Base-by-base conservation (phyloP, 2,113 vertebrate genomes). In the Petrocephalus zakoni region DNA sequence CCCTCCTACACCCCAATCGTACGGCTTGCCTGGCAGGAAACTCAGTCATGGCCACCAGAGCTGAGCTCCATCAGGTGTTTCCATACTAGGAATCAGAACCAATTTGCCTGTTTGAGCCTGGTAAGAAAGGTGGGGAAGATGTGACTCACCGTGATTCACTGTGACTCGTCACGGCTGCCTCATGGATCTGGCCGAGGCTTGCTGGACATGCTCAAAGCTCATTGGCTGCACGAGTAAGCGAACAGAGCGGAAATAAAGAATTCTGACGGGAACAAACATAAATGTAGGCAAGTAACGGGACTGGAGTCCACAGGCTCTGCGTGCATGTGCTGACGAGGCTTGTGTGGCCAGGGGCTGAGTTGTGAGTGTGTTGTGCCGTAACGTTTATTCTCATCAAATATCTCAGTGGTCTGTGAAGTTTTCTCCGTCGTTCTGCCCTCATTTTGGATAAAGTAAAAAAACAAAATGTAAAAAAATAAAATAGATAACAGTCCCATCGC, bases 51-150 rank as follows among this genome's bases (percentile, higher is more conserved):
- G 89, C 93, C 92, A 93, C 94, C 93, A 93, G 93, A 91, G 87
- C 82, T 92, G 83, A 75, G 25, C 34, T 47, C 61, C 82, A 91
- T 91, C 94, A 95, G 94, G 92, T 95, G 94, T 89, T 93, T 61
- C 87, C 68, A 91, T 47, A 90, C 88, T 90, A 89, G 87, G 87
- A 89, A 51, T 92, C 91, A 85, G 58, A 55, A 90, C 90, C 90
- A 34, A 7, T 61, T 56, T 82, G 75, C 85, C 89, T 64, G 58
- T 10, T 61, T 25, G 7, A 72, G 88, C 55, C 68, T 56, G 37
- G 82, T 61, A 58, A 34, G 25, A 56, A 75, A 22, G 21, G 25
- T 58, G 78, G 29, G 51, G 22, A 87, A 37, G 56, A 64, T 87
- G 85, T 87, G 56, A 87, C 55, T 87, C 85, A 52, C 61, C 10